These are phyloP conservation scores for Globia sparganii DNA, from an alignment of 2,888 invertebrate genomes.

Conservation along the genomic window DNA sequence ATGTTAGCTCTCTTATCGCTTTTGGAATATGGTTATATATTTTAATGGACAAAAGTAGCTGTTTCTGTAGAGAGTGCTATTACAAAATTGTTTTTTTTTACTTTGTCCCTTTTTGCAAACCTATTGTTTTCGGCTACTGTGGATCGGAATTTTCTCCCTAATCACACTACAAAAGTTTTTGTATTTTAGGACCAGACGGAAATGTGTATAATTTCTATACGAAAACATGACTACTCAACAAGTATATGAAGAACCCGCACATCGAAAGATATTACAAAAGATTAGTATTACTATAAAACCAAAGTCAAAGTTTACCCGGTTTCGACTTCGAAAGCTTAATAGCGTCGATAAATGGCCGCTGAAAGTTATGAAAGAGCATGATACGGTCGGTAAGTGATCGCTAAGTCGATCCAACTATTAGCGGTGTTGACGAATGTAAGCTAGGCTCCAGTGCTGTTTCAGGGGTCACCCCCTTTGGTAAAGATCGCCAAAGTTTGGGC, in stretches of 20 bases:
- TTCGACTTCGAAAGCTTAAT: slow-evolving; percentile 42
- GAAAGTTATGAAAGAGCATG: slow-evolving; percentile 54
- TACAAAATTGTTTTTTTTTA: no score
- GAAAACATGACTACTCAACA: not conserved
- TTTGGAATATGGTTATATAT: no score
- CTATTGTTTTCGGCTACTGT: no score
- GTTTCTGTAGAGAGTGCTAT: no score
- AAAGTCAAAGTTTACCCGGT: slow-evolving; percentile 23
- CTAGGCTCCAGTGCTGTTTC: slow-evolving; percentile 25
- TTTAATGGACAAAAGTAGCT: no score
- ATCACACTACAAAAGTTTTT: not conserved
- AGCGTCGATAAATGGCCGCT: slow-evolving; percentile 38
- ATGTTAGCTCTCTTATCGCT: no score
- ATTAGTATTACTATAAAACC: slow-evolving; percentile 39
- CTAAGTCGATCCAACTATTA: slow-evolving; percentile 43
- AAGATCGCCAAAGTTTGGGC: slow-evolving; percentile 8
- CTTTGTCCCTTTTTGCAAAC: no score
- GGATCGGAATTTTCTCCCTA: not conserved
- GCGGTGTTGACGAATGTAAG: slow-evolving; percentile 12
- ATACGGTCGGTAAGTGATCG: slow-evolving; percentile 57
- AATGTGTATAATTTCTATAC: not conserved
- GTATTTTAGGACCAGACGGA: not conserved
- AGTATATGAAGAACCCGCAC: not conserved
- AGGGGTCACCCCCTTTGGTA: not conserved
- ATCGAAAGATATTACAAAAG: slow-evolving; percentile 15